Conservation (phyloP, 1,140 invertebrate species). For the Melanaphis sacchari region DNA sequence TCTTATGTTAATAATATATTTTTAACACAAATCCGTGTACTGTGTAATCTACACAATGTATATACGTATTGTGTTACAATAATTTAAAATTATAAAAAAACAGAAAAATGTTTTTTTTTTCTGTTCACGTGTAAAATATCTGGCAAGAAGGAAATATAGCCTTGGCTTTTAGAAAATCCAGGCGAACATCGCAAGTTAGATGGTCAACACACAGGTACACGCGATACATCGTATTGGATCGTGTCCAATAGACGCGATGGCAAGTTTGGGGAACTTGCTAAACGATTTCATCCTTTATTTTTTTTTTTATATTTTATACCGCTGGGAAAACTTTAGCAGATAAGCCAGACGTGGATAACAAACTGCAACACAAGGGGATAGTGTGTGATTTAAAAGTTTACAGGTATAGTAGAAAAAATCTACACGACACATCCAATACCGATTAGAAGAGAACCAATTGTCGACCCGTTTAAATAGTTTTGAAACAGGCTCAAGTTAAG, state of each 20-base stretch:
- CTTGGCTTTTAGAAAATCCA: constrained; percentile 30
- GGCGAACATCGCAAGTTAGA: constrained; percentile 18
- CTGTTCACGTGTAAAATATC: not conserved
- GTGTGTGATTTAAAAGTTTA: constrained; percentile 44
- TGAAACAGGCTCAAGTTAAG: not conserved
- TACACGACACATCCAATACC: not conserved
- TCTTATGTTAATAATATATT: not conserved
- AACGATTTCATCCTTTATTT: constrained; percentile 47
- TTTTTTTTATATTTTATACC: constrained; percentile 33
- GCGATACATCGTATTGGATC: constrained; percentile 50
- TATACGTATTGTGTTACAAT: not conserved
- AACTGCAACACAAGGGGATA: constrained; percentile 22
- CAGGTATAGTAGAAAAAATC: not conserved
- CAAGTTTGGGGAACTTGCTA: constrained; percentile 50
- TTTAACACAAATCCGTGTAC: not conserved
- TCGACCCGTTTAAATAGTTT: not conserved
- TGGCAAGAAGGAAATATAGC: constrained; percentile 1
- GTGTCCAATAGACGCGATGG: constrained; percentile 45
- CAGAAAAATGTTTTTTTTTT: constrained; percentile 14
- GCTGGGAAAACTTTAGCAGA: constrained; percentile 44
- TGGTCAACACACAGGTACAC: constrained; percentile 54
- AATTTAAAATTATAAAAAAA: not conserved
- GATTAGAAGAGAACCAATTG: constrained; percentile 43
- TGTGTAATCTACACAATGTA: not conserved
- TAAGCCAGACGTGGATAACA: constrained; percentile 47